These are phyloP conservation scores for Euthynnus affinis DNA, from an alignment of 2,797 vertebrate species.

Conservation along the genomic window DNA sequence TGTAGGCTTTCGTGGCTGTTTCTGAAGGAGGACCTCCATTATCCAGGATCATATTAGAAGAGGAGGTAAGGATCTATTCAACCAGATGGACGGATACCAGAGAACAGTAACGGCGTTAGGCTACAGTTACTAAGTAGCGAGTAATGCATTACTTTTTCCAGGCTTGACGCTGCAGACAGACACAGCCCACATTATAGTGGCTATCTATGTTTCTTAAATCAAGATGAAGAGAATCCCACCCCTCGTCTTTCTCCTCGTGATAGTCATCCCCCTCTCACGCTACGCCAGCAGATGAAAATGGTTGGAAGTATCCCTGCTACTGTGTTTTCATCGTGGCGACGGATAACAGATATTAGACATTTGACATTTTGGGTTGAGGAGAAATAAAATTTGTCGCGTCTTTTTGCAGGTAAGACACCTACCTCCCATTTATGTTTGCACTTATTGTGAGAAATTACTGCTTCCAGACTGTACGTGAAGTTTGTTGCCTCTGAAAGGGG, in stretches of 20 bases:
- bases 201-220: constrained; percentile 1
- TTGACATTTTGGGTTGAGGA: neutral
- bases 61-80: constrained; percentile 66
- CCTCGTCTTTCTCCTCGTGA: constrained; percentile 60
- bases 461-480: neutral
- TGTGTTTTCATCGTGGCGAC: too few species aligned
- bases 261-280: constrained; percentile 51
- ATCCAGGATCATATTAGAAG: neutral
- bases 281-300: constrained; percentile 11
- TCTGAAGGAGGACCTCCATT: constrained; percentile 9
- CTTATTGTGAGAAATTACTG: neutral
- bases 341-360: too few species aligned
- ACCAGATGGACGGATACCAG: too few species aligned
- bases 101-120: neutral
- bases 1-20: neutral
- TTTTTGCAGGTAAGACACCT: neutral
- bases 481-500: neutral
- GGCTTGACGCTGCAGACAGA: neutral
- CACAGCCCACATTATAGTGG: neutral
- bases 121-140: neutral
- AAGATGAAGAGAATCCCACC: constrained; percentile 39
- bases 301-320: neutral
- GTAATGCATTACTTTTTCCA: neutral
- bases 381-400: neutral
- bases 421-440: neutral